phyloP scores from a whole-genome alignment of 2,797 vertebrate species.

The Austrolebias charrua region DNA sequence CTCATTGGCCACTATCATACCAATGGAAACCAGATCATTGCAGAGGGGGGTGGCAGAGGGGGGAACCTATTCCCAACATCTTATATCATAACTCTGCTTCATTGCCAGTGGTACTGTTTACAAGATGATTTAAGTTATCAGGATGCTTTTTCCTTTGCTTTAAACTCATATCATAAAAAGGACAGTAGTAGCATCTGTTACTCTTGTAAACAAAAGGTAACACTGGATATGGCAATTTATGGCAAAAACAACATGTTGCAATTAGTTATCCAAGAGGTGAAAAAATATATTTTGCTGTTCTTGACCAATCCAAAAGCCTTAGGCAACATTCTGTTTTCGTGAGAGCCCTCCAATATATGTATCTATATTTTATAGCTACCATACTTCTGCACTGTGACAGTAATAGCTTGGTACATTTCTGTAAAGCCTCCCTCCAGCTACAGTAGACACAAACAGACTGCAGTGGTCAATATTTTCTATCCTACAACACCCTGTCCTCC shows the following conservation, averaged over 20 bases:
- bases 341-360: slow-evolving; percentile 25
- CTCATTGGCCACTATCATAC: slow-evolving; percentile 71
- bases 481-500: slow-evolving; percentile 44
- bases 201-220: neutral
- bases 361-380: slow-evolving; percentile 46
- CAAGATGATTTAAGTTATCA: slow-evolving; percentile 21
- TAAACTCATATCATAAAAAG: neutral
- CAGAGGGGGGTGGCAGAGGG: slow-evolving; percentile 27
- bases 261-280: too few relatives aligned
- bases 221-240: too few relatives aligned
- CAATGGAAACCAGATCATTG: slow-evolving; percentile 72
- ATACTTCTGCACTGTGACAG: slow-evolving; percentile 44
- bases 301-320: neutral
- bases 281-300: too few relatives aligned
- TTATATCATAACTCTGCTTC: slow-evolving; percentile 45
- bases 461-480: slow-evolving; percentile 51
- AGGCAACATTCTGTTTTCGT: slow-evolving; percentile 5
- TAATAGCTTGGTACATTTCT: slow-evolving; percentile 58
- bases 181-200: too few relatives aligned
- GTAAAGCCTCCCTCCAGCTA: slow-evolving; percentile 31
- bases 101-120: slow-evolving; percentile 20
- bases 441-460: slow-evolving; percentile 34
- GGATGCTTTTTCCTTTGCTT: slow-evolving; percentile 8
- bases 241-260: too few relatives aligned
- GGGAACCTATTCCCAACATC: slow-evolving; percentile 45